A percentile compares a stretch with the other conserved stretches of the same genome.
phyloP scores from a whole-genome alignment of 2,113 vertebrate species.

The Albula goreensis region DNA sequence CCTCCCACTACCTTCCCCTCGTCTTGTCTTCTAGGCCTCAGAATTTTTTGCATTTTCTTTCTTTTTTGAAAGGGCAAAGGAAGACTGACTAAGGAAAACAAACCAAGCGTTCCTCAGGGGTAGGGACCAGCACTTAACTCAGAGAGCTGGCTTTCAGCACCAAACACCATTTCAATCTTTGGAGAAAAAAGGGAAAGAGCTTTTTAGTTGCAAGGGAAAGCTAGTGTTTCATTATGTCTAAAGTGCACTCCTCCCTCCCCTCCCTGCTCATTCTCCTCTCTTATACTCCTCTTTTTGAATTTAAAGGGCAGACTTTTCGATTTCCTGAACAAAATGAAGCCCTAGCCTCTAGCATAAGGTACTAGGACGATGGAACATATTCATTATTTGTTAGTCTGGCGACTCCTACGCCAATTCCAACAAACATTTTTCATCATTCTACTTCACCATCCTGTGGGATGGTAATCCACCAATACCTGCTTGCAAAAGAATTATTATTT shows the following conservation, averaged over 20 bases:
- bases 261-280: conserved; percentile 38
- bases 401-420: not conserved
- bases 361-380: not conserved
- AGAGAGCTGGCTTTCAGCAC: conserved; percentile 56
- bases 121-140: conserved; percentile 60
- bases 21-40: conserved; percentile 51
- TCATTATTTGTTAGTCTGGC: not conserved
- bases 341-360: not conserved
- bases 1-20: conserved; percentile 53
- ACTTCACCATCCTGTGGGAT: not conserved
- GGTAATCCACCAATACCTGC: not conserved
- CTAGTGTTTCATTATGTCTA: conserved; percentile 59
- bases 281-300: conserved; percentile 54
- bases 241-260: conserved; percentile 39
- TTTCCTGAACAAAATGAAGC: conserved; percentile 11
- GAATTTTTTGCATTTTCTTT: conserved; percentile 30
- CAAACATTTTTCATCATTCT: not conserved
- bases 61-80: conserved; percentile 43
- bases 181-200: conserved; percentile 51
- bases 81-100: conserved; percentile 67
- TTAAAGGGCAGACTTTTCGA: conserved; percentile 47
- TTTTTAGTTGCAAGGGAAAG: conserved; percentile 60
- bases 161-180: conserved; percentile 58
- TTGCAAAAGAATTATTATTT: not conserved
- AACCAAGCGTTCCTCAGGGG: conserved; percentile 71